Evolutionary conservation across 2,888 invertebrate species (phyloP).

Genomic region (Hypercompe scribonia): DNA sequence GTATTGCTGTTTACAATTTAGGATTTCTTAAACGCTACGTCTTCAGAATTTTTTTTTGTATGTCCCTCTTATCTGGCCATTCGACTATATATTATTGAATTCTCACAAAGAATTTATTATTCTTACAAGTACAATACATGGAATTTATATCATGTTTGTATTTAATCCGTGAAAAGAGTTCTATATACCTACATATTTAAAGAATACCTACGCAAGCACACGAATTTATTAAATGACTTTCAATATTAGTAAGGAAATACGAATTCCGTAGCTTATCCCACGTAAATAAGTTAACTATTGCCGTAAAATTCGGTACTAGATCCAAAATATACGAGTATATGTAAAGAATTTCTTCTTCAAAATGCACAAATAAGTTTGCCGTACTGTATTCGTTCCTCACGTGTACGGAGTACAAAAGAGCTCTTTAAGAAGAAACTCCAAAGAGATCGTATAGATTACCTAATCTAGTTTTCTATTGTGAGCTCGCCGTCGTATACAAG

Average conservation of each 20-base stretch:
- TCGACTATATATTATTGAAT: no score
- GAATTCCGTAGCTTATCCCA: not conserved
- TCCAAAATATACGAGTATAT: not conserved
- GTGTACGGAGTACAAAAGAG: conserved; percentile 36
- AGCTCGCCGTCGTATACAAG: conserved; percentile 33
- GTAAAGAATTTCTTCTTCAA: not conserved
- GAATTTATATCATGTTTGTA: no score
- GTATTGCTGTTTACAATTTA: no score
- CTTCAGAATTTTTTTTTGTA: no score
- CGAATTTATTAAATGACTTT: no score
- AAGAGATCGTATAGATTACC: conserved; percentile 56
- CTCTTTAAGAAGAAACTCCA: conserved; percentile 38
- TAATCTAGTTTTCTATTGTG: conserved; percentile 58
- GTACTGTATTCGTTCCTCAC: conserved; percentile 21
- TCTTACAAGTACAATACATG: no score
- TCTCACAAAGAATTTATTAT: no score
- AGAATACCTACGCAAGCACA: no score
- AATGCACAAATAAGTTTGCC: conserved; percentile 6
- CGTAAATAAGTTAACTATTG: not conserved
- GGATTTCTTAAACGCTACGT: no score
- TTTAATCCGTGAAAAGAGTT: not conserved
- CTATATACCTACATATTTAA: no score
- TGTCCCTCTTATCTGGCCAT: no score
- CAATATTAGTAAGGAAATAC: not conserved
- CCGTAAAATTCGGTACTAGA: not conserved